Base-by-base conservation (phyloP, 2,113 vertebrate species). In the Urocolius indicus region DNA sequence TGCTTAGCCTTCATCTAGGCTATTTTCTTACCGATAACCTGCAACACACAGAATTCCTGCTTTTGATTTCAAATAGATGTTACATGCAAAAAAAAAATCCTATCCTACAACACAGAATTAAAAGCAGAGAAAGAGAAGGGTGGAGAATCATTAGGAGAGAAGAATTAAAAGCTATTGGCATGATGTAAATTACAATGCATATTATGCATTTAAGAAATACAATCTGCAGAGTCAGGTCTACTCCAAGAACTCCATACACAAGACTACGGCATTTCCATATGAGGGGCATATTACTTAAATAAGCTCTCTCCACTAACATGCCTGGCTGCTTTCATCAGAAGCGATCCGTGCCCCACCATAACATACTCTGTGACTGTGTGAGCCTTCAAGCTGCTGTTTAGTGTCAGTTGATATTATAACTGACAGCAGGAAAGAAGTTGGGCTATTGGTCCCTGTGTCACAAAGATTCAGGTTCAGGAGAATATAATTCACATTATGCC, bases 211-310 rank as follows among this genome's bases (percentile, higher is more conserved):
- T 71, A 84, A 12, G 10, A 65, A 69, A 58, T 30, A 21, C 26
- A 67, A 10, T 1, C 10, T 69, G n/a, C 46, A 65, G 68, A 74
- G 21, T 55, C 72, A 6, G 43, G 55, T 15, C 59, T 34, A 1
- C 54, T 58, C 13, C 75, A 52, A 13, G n/a, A 58, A 5, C 8
- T 79, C 36, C 38, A 15, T 13, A 5, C 0, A 0, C 2, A 7
- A n/a, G 43, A 51, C 4, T 15, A 10, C 3, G 30, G 13, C 13
- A 43, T 48, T 74, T n/a, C 90, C 41, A 48, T 11, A 9, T 0
- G 22, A 73, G 34, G 9, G 22, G 18, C 11, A 17, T 7, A 19
- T 6, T 14, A 3, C 48, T 54, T 46, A 6, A 41, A 27, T 7
- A 85, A 58, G n/a, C 62, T 41, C 26, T 32, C 24, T 55, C 72